Base-by-base conservation (phyloP, 2,888 invertebrate genomes). In the Diarsia brunnea region DNA sequence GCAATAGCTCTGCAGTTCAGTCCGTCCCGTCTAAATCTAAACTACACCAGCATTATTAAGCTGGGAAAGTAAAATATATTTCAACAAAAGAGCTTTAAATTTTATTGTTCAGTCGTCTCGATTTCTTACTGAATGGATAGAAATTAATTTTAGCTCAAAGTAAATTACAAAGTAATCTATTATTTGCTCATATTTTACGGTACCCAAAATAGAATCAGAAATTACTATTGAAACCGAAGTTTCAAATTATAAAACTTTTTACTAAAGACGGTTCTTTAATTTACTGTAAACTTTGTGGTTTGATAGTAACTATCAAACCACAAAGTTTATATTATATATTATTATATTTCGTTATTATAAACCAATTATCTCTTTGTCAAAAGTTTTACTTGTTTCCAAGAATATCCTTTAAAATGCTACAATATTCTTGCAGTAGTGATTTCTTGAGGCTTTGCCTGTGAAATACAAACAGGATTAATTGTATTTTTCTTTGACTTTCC, bases 211-310 rank as follows among this genome's bases (percentile, higher is more conserved):
- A 55, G 1, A 80, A n/a, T 31, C 21, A 80, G 0, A 64, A 45
- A 55, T 55, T 49, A 3, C 8, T 55, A 12, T 24, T 31, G 49
- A 14, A 31, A 73, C 58, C 64, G 43, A 73, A 80, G 24, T 77
- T 81, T 64, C 1, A 43, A 53, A 63, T n/a, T 27, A n/a, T 47
- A 1, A 19, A 19, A 69, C 0, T 69, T 69, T 45, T 10, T 43
- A n/a, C 14, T 47, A 14, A 16, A 31, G 43, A 31, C 7, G 12
- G 12, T 8, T 45, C 21, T 16, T 11, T 16, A 45, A 31, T 81
- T 43, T 4, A 16, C 43, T 71, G 8, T 14, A 7, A 63, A 43
- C 47, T 55, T 77, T 45, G 43, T 45, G 49, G 64, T 73, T 81
- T 77, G 16, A 21, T 64, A 24, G 27, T n/a, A n/a, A n/a, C n/a